Conservation (phyloP, 1,140 invertebrate genomes). For the Notospermus geniculatus region DNA sequence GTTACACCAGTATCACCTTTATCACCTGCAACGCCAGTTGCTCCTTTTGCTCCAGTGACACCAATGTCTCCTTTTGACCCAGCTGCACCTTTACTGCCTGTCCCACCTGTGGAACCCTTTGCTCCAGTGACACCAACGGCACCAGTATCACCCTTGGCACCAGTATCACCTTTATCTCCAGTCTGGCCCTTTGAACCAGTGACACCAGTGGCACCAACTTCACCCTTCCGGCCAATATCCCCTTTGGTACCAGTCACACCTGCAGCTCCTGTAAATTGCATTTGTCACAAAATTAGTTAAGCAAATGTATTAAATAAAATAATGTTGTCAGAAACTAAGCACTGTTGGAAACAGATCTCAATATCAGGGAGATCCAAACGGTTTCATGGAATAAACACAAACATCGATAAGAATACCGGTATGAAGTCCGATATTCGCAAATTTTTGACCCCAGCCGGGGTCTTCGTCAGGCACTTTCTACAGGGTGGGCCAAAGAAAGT, state of each 20-base stretch:
- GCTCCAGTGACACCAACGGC: not conserved
- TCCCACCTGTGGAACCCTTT: not conserved
- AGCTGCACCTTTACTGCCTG: not conserved
- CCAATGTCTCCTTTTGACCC: conserved; percentile 1
- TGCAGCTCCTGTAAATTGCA: not conserved
- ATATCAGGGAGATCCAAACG: not conserved
- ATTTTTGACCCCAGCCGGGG: too few species aligned
- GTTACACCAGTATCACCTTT: conserved; percentile 10
- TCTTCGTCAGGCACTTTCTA: too few species aligned
- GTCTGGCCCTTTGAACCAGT: not conserved
- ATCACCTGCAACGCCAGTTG: conserved; percentile 9
- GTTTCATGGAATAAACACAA: too few species aligned
- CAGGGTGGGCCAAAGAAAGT: too few species aligned
- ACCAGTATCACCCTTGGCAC: not conserved
- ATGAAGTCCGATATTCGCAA: too few species aligned
- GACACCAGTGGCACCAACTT: not conserved
- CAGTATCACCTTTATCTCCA: not conserved
- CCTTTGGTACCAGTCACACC: conserved; percentile 6
- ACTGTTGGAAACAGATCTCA: not conserved
- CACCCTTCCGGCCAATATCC: not conserved
- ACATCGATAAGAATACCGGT: too few species aligned
- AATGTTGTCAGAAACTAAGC: too few species aligned
- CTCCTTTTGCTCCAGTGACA: conserved; percentile 9
- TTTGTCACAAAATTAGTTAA: too few species aligned
- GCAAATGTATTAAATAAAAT: too few species aligned